Evolutionary conservation across 2,888 invertebrate genomes (phyloP).

Genomic region (Isotomurus palustris): DNA sequence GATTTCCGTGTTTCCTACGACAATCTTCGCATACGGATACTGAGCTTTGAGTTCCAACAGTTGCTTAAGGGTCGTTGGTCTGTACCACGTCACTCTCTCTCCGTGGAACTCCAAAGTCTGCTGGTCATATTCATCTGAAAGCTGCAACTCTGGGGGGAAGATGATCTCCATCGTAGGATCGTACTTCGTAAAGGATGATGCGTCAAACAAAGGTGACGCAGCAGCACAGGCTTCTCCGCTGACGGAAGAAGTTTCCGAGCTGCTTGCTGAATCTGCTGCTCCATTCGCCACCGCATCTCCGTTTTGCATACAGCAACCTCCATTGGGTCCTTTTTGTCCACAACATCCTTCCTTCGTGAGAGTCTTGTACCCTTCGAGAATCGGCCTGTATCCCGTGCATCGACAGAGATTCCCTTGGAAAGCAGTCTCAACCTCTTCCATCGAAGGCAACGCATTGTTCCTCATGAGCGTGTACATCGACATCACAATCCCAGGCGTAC

Average conservation of each 20-base stretch:
- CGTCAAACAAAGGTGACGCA: slow-evolving; percentile 54
- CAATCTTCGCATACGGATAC: slow-evolving; percentile 67
- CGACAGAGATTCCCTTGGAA: slow-evolving; percentile 82
- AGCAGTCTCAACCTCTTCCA: slow-evolving; percentile 72
- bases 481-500: slow-evolving; percentile 95
- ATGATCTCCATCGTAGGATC: slow-evolving; percentile 83
- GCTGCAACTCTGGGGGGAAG: slow-evolving; percentile 70
- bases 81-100: slow-evolving; percentile 62
- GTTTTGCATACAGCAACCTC: slow-evolving; percentile 40
- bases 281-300: slow-evolving; percentile 18
- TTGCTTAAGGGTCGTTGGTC: slow-evolving; percentile 64
- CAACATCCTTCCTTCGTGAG: slow-evolving; percentile 53
- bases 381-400: slow-evolving; percentile 91
- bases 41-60: slow-evolving; percentile 60
- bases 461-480: slow-evolving; percentile 82
- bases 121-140: slow-evolving; percentile 31
- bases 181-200: slow-evolving; percentile 64
- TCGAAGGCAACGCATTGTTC: slow-evolving; percentile 61
- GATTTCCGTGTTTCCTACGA: slow-evolving; percentile 86
- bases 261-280: not conserved
- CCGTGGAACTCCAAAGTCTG: slow-evolving; percentile 27
- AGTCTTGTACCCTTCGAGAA: slow-evolving; percentile 82
- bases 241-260: too few species aligned
- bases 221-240: slow-evolving; percentile 38
- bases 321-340: slow-evolving; percentile 8